Evolutionary conservation across 2,888 invertebrate genomes (phyloP), one percentile per base, ranked within the genome.

Genomic region (Diarsia rubi): DNA sequence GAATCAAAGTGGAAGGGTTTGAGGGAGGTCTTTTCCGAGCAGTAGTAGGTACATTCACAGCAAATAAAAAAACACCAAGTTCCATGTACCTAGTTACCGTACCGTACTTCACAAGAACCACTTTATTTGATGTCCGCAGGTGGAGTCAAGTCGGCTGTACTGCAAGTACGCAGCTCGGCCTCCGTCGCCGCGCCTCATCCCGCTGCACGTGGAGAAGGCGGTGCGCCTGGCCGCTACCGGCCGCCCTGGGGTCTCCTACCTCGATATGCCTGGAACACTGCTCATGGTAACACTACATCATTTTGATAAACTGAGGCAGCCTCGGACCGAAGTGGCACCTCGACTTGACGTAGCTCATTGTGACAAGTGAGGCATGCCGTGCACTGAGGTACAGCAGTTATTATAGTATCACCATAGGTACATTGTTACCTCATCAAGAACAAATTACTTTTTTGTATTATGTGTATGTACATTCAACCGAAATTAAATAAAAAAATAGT

Each of bases 81-180:
- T 37, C 8, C 11, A 21, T 59, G 19, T 59, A 37, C 37, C 37
- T 37, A 27, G 57, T 19, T 57, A 27, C 57, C 19, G 2, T 12
- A 37, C 11, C 21, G 1, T 11, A 49, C 19, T 37, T 66, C 11
- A 31, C 31, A 64, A 6, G 11, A n/a, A 57, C 16, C 12, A 27
- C 16, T 27, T 49, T 49, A 37, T n/a, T 14, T 63, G 27, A 31
- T 67, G 27, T 73, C 52, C 27, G 0, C 83, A 97, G 97, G 97
- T 99, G 69, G 99, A 99, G 89, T 97, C 98, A 0, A 98, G 98
- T 75, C 97, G 98, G n/a, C 97, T 98, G 6, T 99, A 98, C 92
- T 98, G 98, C 94, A 99, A 99, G 96, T 99, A 99, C 93, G 97
- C 98, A 1, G 99, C 98, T 0, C 97, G 99, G 59, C 99, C 99